phyloP scores from a whole-genome alignment of 2,113 vertebrate species.

The Odocoileus hemionus region DNA sequence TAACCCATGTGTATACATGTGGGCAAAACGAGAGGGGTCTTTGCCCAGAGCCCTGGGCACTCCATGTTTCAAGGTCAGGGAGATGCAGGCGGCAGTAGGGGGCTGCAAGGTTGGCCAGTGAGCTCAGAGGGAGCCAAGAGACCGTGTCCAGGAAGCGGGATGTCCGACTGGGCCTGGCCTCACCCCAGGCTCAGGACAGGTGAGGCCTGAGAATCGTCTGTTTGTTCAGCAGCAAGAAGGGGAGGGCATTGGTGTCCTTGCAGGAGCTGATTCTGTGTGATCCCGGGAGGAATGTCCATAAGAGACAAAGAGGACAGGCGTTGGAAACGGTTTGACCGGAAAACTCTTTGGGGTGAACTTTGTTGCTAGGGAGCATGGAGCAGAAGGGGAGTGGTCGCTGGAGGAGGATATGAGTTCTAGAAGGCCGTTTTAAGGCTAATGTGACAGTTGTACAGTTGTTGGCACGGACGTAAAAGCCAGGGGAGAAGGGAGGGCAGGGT shows the following conservation, averaged over 20 bases:
- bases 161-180: neutral
- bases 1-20: neutral
- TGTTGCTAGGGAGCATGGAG: neutral
- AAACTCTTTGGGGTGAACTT: neutral
- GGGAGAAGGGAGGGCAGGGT: neutral
- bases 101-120: neutral
- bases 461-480: neutral
- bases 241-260: neutral
- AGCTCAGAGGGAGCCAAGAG: neutral
- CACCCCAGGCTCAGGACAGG: neutral
- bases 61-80: neutral
- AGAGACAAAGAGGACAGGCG: neutral
- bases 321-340: neutral
- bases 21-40: neutral
- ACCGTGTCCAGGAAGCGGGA: neutral
- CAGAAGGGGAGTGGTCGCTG: rapidly evolving
- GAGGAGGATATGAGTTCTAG: neutral
- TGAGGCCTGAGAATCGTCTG: neutral
- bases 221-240: neutral
- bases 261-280: neutral
- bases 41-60: neutral
- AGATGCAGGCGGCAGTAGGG: neutral
- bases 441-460: no score
- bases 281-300: neutral
- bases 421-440: neutral